A percentile compares a stretch with the other conserved stretches of the same genome.
Evolutionary conservation across 2,797 vertebrate genomes (phyloP).

Genomic region (Distichodus sexfasciatus): DNA sequence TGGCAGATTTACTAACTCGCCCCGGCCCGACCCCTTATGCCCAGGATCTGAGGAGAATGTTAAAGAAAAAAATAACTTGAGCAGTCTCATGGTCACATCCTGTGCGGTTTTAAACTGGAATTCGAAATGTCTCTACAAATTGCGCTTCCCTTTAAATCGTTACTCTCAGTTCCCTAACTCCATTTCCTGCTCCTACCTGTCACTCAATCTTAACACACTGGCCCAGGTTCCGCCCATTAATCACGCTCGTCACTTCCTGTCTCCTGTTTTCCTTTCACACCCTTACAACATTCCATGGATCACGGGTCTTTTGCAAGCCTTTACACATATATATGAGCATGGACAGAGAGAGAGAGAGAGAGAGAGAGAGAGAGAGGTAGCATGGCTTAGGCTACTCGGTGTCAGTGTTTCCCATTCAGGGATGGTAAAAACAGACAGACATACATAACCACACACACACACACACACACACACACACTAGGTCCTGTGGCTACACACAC

Average conservation of each 20-base stretch:
- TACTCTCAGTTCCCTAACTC: too few species aligned
- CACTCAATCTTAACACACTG: slow-evolving; percentile 50
- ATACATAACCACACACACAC: too few species aligned
- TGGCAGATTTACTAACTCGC: slow-evolving; percentile 33
- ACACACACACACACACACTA: too few species aligned
- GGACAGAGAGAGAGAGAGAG: neutral
- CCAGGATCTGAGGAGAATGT: slow-evolving; percentile 9
- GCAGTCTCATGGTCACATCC: slow-evolving; percentile 12
- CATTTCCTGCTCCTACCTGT: slow-evolving; percentile 31
- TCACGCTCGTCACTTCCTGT: slow-evolving; percentile 58
- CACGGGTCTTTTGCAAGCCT: slow-evolving; percentile 61
- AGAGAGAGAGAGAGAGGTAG: neutral
- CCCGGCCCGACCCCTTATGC: neutral
- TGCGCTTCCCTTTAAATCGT: neutral
- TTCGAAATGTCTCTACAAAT: too few species aligned
- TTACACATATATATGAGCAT: slow-evolving; percentile 18
- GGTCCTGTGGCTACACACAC: neutral
- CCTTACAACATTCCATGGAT: slow-evolving; percentile 74
- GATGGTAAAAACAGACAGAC: too few species aligned
- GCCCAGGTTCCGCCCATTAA: slow-evolving; percentile 63
- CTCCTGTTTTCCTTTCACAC: slow-evolving; percentile 56
- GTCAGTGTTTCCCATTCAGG: too few species aligned
- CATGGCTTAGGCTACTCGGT: neutral
- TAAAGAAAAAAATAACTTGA: slow-evolving; percentile 19
- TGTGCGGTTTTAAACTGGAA: too few species aligned